Base-by-base conservation (phyloP, 2,113 vertebrate genomes). In the Protomyctophum bolini region DNA sequence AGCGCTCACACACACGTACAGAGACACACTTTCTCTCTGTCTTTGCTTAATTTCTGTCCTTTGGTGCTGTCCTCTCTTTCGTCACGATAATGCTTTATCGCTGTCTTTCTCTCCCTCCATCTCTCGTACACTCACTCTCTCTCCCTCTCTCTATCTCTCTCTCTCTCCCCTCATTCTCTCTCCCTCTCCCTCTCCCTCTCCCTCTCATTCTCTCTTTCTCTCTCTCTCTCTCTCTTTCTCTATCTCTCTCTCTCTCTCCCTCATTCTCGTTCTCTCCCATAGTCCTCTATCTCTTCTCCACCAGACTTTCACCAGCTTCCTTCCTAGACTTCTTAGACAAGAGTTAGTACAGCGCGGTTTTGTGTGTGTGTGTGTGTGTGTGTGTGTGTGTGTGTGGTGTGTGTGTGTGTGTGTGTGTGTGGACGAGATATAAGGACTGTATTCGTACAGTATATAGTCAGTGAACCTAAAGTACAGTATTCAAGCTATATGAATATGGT, bases 251-350 rank as follows among this genome's bases (percentile, higher is more conserved):
- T 21, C 48, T 66, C 50, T 54, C 50, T 33, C 50, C 70, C 14
- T 2, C 50, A 15, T 14, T 47, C 6, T 29, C 62, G 7, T 11
- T 6, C n/a, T 12, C 7, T 62, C 60, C 14, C 12, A n/a, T n/a
- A 41, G 8, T 51, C 58, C 11, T 48, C 15, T 21, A 70, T 91
- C 86, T 83, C 66, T 73, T 56, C 54, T 77, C 78, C 62, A 70
- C 81, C 87, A 90, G 87, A 47, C 76, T 28, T 51, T 14, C 15
- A n/a, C 51, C 65, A 51, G 68, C 62, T 89, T 87, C 88, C 85
- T 84, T 84, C 80, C 80, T 77, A 62, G 29, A n/a, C 12, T 62
- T 41, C 12, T 54, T 54, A 54, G 51, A 6, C 51, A 4, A 54
- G 49, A 50, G 51, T 54, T 58, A 11, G 45, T 54, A 28, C 21